Evolutionary conservation across 1,140 invertebrate species (phyloP).

Genomic region (Drosophila insularis): DNA sequence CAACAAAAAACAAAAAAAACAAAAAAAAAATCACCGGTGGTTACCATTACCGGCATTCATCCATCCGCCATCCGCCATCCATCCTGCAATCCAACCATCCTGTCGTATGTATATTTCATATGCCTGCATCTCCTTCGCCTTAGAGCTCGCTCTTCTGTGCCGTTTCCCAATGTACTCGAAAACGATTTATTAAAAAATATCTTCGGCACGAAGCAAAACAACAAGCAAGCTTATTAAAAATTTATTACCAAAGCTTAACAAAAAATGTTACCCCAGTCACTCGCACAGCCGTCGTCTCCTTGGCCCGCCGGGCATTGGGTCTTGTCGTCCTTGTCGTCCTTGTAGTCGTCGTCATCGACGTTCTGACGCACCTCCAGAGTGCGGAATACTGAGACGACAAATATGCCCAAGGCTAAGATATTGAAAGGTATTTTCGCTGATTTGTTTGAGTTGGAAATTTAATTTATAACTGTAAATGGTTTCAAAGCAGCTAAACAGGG

Average conservation of each 20-base stretch:
- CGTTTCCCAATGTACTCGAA: conserved; percentile 74
- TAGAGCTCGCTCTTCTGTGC: conserved; percentile 56
- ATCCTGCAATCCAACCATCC: conserved; percentile 2
- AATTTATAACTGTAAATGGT: conserved; percentile 80
- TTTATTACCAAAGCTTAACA: conserved; percentile 74
- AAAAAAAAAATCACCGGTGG: conserved; percentile 16
- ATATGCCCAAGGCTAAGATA: conserved; percentile 61
- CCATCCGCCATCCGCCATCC: conserved; percentile 1
- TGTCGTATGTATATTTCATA: conserved; percentile 55
- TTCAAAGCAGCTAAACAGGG: conserved; percentile 33
- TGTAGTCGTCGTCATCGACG: neutral
- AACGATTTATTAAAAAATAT: conserved; percentile 80
- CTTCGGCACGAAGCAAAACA: conserved; percentile 72
- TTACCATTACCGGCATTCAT: conserved; percentile 21
- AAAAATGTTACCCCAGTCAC: conserved; percentile 79
- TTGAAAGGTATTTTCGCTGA: conserved; percentile 79
- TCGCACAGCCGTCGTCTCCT: conserved; percentile 6
- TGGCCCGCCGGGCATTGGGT: conserved; percentile 46
- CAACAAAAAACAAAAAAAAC: neutral
- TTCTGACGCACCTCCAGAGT: conserved; percentile 40
- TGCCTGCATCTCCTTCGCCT: conserved; percentile 39
- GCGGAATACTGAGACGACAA: conserved; percentile 17
- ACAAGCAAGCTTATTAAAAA: conserved; percentile 81
- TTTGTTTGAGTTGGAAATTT: conserved; percentile 80
- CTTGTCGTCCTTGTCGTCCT: neutral